These are phyloP conservation scores for Tachina lurida DNA, from an alignment of 2,888 invertebrate species.

Conservation along the genomic window DNA sequence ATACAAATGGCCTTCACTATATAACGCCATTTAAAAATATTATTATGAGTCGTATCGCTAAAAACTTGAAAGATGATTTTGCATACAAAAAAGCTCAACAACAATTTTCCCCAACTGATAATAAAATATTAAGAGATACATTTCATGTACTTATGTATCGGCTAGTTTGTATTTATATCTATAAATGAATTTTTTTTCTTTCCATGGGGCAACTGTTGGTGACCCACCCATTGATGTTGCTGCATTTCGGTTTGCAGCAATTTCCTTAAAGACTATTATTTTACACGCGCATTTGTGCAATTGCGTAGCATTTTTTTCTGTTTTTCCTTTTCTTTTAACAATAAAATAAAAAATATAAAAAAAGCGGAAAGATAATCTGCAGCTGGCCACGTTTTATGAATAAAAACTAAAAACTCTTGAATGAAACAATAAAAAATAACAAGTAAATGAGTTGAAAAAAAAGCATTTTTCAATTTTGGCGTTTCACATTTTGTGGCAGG, in stretches of 20 bases:
- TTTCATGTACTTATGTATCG: not conserved
- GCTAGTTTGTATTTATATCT: not conserved
- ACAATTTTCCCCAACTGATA: not conserved
- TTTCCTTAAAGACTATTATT: constrained; percentile 53
- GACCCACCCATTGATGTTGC: constrained; percentile 58
- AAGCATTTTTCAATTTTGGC: constrained; percentile 55
- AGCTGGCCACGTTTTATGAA: constrained; percentile 67
- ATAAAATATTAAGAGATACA: not conserved
- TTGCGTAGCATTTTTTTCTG: constrained; percentile 62
- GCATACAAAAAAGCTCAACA: not conserved
- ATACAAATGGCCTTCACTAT: too few relatives aligned
- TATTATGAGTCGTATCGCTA: too few relatives aligned
- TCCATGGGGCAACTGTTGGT: constrained; percentile 43
- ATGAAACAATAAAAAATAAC: constrained; percentile 58
- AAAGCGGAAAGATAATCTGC: constrained; percentile 62
- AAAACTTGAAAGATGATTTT: not conserved
- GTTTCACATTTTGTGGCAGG: constrained; percentile 57
- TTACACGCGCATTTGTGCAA: constrained; percentile 67
- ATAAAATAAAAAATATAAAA: constrained; percentile 18
- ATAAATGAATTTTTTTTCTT: constrained; percentile 6
- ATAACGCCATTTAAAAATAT: too few relatives aligned
- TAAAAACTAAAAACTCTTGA: constrained; percentile 51
- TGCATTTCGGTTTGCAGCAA: constrained; percentile 41
- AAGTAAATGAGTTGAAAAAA: constrained; percentile 20
- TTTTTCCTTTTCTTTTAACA: not conserved